Percentiles rank a stretch among this genome's conserved stretches.
phyloP scores from a whole-genome alignment of 2,113 vertebrate species.

The Blennius ocellaris region DNA sequence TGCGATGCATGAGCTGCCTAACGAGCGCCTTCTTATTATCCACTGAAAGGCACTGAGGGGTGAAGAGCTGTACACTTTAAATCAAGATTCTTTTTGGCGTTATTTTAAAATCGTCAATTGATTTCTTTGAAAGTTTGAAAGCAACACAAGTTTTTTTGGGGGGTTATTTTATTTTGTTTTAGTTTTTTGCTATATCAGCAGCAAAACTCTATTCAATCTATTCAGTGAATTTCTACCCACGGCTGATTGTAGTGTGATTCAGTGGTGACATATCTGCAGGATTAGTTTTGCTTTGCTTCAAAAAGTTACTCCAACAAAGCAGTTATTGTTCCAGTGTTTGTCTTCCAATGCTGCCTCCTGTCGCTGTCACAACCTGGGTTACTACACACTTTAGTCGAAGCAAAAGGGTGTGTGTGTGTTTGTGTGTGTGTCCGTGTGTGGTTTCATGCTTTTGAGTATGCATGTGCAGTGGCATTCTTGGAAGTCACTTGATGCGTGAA shows the following conservation, averaged over 20 bases:
- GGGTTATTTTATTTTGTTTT: too few relatives aligned
- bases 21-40: constrained; percentile 6
- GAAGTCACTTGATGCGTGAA: constrained; percentile 3
- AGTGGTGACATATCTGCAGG: neutral
- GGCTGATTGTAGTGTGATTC: neutral
- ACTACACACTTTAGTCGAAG: constrained; percentile 1
- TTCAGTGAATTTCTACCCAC: neutral
- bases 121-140: too few relatives aligned
- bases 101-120: too few relatives aligned
- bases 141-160: too few relatives aligned
- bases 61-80: neutral
- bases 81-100: neutral
- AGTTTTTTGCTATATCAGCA: too few relatives aligned
- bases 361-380: constrained; percentile 15
- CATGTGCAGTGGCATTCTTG: neutral
- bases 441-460: constrained; percentile 10
- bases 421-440: too few relatives aligned
- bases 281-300: neutral
- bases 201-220: too few relatives aligned
- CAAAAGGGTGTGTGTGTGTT: constrained; percentile 12
- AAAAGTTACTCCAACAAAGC: neutral
- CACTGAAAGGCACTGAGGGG: neutral
- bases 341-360: neutral
- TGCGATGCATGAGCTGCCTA: constrained; percentile 2
- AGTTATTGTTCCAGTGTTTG: constrained; percentile 36